Evolutionary conservation across 2,113 vertebrate species (phyloP).

Genomic region (Bungarus multicinctus): DNA sequence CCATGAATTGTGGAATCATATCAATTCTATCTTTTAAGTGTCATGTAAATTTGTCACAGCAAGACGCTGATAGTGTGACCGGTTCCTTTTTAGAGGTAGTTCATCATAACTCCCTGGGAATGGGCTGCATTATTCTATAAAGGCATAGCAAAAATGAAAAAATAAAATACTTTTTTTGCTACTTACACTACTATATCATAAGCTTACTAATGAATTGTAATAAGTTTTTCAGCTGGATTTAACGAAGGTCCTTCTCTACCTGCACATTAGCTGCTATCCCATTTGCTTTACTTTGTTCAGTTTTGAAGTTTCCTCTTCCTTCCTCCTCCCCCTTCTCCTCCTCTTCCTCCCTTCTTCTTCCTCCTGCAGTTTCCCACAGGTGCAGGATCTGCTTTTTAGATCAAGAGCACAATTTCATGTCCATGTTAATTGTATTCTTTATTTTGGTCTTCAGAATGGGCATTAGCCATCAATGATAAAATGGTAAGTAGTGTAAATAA

Average conservation of each 20-base stretch:
- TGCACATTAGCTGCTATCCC: background rate
- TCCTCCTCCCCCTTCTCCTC: too few species aligned
- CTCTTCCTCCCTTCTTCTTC: background rate
- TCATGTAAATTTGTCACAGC: background rate
- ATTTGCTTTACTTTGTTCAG: background rate
- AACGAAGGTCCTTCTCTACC: background rate
- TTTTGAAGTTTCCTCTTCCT: background rate
- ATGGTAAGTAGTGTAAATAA: background rate
- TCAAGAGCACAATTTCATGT: background rate
- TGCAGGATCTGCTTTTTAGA: background rate
- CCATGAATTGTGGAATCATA: background rate
- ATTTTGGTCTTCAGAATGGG: background rate
- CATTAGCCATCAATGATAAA: background rate
- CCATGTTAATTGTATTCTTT: background rate
- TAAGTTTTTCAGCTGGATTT: background rate
- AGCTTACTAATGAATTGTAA: background rate
- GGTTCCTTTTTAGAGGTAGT: background rate
- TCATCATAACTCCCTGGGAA: background rate
- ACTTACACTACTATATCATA: background rate
- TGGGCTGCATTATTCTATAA: background rate
- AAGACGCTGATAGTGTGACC: background rate
- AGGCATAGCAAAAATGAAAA: background rate
- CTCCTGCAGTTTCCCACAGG: background rate
- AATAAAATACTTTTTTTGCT: background rate
- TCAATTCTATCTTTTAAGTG: background rate